phyloP scores from a whole-genome alignment of 2,113 vertebrate genomes.

The Galemys pyrenaicus region DNA sequence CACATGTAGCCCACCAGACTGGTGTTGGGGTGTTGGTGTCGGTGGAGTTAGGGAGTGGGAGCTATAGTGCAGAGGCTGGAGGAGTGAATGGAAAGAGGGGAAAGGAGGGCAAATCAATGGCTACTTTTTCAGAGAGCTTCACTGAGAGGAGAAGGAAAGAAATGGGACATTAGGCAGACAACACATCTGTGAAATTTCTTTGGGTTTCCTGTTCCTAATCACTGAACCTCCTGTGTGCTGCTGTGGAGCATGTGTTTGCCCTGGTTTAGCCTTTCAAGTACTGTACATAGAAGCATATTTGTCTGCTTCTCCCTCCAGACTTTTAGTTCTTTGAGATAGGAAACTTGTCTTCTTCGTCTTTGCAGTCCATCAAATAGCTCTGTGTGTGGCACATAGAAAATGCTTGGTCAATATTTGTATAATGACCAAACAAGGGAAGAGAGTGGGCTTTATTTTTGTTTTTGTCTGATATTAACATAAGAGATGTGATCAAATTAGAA shows the following conservation, averaged over 20 bases:
- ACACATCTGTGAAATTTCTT: background rate
- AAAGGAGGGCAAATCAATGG: background rate
- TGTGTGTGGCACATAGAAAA: too few relatives aligned
- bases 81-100: background rate
- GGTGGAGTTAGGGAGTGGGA: background rate
- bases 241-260: background rate
- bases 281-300: background rate
- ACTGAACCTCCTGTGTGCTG: background rate
- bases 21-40: too few relatives aligned
- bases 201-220: background rate
- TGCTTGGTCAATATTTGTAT: background rate
- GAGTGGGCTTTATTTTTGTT: background rate
- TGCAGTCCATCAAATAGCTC: background rate
- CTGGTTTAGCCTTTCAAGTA: too few relatives aligned
- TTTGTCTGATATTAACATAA: slow-evolving; percentile 1
- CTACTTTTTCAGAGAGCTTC: background rate
- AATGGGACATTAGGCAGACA: background rate
- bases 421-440: background rate
- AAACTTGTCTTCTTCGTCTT: background rate
- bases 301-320: background rate
- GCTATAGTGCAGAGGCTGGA: background rate
- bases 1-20: too few relatives aligned
- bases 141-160: background rate
- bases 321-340: background rate
- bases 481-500: background rate